Evolutionary conservation across 92 coral and sea anemone species (phyloP).

Genomic region (Palythoa grandiflora): DNA sequence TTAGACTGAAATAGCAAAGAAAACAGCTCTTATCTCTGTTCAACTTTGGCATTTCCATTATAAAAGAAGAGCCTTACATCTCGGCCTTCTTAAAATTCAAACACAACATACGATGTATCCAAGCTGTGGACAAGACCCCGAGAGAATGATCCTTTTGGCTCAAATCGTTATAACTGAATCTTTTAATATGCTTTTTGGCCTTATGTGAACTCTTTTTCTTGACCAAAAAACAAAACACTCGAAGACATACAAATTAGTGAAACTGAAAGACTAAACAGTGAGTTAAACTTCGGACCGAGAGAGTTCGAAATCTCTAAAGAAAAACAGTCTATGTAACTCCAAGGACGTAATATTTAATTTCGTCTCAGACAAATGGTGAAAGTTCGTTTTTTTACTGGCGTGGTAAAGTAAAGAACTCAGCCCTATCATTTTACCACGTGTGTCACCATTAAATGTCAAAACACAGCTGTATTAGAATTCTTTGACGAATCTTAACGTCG

Average conservation of each 20-base stretch:
- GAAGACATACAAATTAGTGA: neutral
- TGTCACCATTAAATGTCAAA: neutral
- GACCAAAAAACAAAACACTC: neutral
- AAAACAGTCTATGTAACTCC: neutral
- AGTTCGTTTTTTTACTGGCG: neutral
- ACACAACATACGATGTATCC: neutral
- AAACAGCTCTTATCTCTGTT: slow-evolving; percentile 40
- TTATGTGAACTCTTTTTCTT: neutral
- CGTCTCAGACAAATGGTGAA: neutral
- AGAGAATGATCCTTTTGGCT: neutral
- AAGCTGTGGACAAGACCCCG: neutral
- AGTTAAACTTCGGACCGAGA: neutral
- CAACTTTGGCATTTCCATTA: slow-evolving; percentile 33
- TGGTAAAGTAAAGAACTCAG: neutral
- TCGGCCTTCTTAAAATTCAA: neutral
- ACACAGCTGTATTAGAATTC: slow-evolving; percentile 16
- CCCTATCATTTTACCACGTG: slow-evolving; percentile 19
- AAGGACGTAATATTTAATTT: neutral
- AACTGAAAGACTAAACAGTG: slow-evolving; percentile 9
- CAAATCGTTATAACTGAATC: neutral
- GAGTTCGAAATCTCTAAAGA: neutral
- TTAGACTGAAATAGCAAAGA: slow-evolving; percentile 42
- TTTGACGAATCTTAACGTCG: slow-evolving; percentile 4
- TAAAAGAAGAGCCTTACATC: neutral
- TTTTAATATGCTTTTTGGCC: neutral